Conservation (phyloP, 2,113 vertebrate genomes). For the Oryzias melastigma region DNA sequence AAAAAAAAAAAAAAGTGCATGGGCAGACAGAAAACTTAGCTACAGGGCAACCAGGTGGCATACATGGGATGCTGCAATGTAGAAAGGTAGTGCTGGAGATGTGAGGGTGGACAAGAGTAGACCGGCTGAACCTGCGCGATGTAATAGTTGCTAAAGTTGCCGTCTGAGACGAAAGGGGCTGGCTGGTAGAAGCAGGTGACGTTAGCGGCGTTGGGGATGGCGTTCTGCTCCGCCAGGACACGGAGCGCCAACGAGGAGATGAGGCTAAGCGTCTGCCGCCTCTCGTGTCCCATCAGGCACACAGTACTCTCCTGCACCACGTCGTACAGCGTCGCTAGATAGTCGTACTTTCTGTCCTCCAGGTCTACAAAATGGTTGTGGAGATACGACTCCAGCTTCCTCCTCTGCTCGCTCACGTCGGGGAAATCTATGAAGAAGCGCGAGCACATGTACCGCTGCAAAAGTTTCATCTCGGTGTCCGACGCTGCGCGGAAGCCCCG, state of each 20-base stretch:
- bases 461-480: slow-evolving; percentile 86
- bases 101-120: slow-evolving; percentile 84
- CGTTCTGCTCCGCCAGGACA: slow-evolving; percentile 93
- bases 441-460: slow-evolving; percentile 99
- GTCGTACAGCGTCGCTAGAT: slow-evolving; percentile 90
- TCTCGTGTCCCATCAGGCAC: slow-evolving; percentile 98
- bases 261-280: slow-evolving; percentile 92
- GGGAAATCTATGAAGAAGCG: slow-evolving; percentile 99
- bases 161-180: slow-evolving; percentile 92
- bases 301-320: slow-evolving; percentile 98
- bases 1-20: slow-evolving; percentile 7
- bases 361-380: slow-evolving; percentile 98
- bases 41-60: slow-evolving; percentile 93
- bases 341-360: slow-evolving; percentile 97
- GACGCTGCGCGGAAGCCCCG: slow-evolving; percentile 92
- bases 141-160: slow-evolving; percentile 98
- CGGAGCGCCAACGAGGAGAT: slow-evolving; percentile 93
- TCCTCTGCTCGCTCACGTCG: slow-evolving; percentile 89
- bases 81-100: slow-evolving; percentile 62
- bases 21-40: slow-evolving; percentile 72
- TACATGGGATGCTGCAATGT: slow-evolving; percentile 78
- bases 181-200: slow-evolving; percentile 99
- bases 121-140: slow-evolving; percentile 94
- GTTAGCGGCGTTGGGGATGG: slow-evolving; percentile 93
- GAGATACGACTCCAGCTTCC: slow-evolving; percentile 96